Conservation (phyloP, 92 coral and sea anemone species). For the Actinostola sp. region DNA sequence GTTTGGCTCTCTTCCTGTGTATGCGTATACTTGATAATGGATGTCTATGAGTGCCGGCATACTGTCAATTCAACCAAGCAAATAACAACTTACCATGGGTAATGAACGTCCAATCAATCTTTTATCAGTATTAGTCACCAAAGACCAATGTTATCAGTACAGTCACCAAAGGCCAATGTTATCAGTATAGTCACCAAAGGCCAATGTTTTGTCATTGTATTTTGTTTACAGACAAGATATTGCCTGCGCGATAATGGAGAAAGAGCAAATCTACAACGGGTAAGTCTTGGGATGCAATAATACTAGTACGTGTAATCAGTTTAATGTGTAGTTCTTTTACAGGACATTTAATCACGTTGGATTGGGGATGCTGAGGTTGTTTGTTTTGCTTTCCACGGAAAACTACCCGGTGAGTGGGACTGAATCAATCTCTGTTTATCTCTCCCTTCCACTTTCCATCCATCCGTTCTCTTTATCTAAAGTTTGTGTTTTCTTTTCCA, state of each 20-base stretch:
- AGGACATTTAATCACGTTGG: conserved; percentile 77
- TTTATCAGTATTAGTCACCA: too few relatives aligned
- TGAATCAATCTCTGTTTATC: background rate
- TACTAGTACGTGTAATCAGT: background rate
- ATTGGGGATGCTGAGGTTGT: conserved; percentile 70
- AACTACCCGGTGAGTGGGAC: conserved; percentile 75
- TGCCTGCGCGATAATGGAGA: conserved; percentile 53
- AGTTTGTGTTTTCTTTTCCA: conserved; percentile 15
- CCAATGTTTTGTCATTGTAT: too few relatives aligned
- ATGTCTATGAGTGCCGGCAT: conserved; percentile 57
- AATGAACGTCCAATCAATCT: too few relatives aligned
- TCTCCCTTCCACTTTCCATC: background rate
- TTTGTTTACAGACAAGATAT: conserved; percentile 37
- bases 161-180: too few relatives aligned
- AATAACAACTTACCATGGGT: conserved; percentile 65
- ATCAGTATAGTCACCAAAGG: too few relatives aligned
- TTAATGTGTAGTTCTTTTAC: background rate
- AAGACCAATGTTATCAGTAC: too few relatives aligned
- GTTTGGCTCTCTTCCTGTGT: conserved; percentile 71
- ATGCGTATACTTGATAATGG: conserved; percentile 77
- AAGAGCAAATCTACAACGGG: conserved; percentile 60
- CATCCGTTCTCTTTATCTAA: background rate
- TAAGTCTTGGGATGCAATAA: conserved; percentile 34
- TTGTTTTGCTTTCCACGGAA: conserved; percentile 84
- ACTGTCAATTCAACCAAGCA: conserved; percentile 26